Evolutionary conservation across 2,797 vertebrate genomes (phyloP).

Genomic region (Serranus cabrilla): DNA sequence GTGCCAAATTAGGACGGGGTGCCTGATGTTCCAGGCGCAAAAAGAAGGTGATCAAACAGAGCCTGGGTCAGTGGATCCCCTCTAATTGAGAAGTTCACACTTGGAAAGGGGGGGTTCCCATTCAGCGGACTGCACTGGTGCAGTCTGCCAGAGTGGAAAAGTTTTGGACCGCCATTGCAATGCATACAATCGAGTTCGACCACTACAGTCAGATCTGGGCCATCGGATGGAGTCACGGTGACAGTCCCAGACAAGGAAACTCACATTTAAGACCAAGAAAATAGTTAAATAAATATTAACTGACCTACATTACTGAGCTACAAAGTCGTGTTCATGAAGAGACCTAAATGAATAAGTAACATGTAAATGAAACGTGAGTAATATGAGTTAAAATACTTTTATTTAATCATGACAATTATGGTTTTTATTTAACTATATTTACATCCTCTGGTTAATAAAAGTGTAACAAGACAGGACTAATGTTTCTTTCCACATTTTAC

Average conservation of each 20-base stretch:
- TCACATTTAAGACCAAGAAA: not conserved
- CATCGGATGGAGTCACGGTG: conserved; percentile 8
- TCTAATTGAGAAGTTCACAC: conserved; percentile 77
- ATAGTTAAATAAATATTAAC: not conserved
- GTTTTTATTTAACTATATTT: not conserved
- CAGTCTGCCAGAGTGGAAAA: conserved; percentile 53
- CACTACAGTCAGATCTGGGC: conserved; percentile 20
- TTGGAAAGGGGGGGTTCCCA: conserved; percentile 56
- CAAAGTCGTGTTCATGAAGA: not conserved
- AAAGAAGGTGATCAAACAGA: conserved; percentile 72
- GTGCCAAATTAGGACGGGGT: conserved; percentile 75
- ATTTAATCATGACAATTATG: not conserved
- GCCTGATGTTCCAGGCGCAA: conserved; percentile 65
- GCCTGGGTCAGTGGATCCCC: conserved; percentile 69
- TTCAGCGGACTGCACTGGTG: conserved; percentile 39
- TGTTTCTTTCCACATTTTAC: not conserved
- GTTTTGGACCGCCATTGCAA: conserved; percentile 4
- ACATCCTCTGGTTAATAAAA: not conserved
- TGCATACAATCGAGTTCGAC: conserved; percentile 7
- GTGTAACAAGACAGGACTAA: not conserved
- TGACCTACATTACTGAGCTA: not conserved
- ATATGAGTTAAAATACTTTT: conserved; percentile 1
- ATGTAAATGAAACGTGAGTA: conserved; percentile 27
- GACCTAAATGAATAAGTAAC: conserved; percentile 25
- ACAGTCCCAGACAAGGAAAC: too few species aligned